Conservation (phyloP, 2,113 vertebrate species). For the Eretmodus cyanostictus region DNA sequence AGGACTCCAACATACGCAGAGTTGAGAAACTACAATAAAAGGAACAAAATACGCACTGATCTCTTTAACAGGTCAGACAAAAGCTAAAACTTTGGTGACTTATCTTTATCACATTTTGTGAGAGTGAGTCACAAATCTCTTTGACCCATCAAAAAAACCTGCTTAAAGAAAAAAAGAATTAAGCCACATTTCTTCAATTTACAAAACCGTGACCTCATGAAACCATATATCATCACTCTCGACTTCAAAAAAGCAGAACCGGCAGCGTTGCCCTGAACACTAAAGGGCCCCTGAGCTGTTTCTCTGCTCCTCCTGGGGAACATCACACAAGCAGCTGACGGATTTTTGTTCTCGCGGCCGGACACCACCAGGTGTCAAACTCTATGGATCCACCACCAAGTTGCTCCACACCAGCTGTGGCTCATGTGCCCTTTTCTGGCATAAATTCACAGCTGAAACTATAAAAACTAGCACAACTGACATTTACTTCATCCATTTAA, state of each 20-base stretch:
- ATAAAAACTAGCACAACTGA: constrained; percentile 16
- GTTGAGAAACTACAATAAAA: background rate
- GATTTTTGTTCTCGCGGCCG: constrained; percentile 22
- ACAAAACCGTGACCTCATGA: background rate
- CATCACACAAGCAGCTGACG: constrained; percentile 50
- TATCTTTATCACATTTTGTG: background rate
- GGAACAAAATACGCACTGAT: background rate
- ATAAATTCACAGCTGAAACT: constrained; percentile 36
- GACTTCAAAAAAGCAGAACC: constrained; percentile 33
- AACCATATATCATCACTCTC: constrained; percentile 22
- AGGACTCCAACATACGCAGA: constrained; percentile 1
- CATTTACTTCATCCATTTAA: constrained; percentile 3
- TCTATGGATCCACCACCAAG: background rate
- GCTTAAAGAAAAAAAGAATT: background rate
- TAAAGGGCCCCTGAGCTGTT: background rate
- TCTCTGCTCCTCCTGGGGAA: constrained; percentile 1
- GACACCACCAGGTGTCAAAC: constrained; percentile 40
- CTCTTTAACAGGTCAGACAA: background rate
- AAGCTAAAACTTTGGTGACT: background rate
- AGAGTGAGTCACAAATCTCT: background rate
- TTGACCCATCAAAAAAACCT: background rate
- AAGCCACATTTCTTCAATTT: constrained; percentile 12
- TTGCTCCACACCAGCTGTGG: constrained; percentile 25
- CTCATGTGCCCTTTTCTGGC: background rate
- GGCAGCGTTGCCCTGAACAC: background rate